phyloP scores from a whole-genome alignment of 2,797 vertebrate genomes.

The Aselliscus stoliczkanus region DNA sequence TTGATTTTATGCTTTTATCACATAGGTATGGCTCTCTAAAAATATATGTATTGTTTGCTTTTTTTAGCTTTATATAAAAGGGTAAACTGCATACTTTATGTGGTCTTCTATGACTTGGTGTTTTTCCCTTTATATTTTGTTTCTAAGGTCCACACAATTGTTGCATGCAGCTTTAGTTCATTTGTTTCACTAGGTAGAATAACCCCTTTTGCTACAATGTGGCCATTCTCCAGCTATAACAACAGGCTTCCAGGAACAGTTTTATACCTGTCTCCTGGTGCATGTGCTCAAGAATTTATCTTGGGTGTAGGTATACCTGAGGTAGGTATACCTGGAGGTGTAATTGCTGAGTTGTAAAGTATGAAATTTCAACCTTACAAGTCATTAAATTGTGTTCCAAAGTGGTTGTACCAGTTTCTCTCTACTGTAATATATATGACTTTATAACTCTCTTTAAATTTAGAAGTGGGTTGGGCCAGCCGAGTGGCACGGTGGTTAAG shows the following conservation, averaged over 20 bases:
- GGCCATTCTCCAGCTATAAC: not conserved
- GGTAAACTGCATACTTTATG: not conserved
- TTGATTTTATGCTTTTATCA: not conserved
- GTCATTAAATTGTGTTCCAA: not conserved
- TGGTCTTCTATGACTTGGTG: not conserved
- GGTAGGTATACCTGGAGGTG: not conserved
- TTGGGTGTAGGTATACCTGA: no score
- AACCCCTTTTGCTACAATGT: not conserved
- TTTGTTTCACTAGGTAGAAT: no score
- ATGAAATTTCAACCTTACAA: not conserved
- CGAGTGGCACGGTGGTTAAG: no score
- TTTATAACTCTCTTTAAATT: not conserved
- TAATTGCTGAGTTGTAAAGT: not conserved
- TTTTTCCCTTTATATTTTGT: not conserved
- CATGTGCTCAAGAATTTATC: not conserved
- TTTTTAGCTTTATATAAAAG: not conserved
- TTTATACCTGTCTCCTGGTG: not conserved
- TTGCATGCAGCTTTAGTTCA: not conserved
- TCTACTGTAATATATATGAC: fast-evolving
- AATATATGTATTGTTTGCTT: not conserved
- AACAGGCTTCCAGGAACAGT: fast-evolving
- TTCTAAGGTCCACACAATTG: not conserved
- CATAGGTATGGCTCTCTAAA: not conserved
- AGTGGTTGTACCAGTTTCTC: not conserved
- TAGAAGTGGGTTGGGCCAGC: no score